Evolutionary conservation across 2,797 vertebrate genomes (phyloP), one percentile per base, ranked within the genome.

Genomic region (Gymnoscopelus braueri): DNA sequence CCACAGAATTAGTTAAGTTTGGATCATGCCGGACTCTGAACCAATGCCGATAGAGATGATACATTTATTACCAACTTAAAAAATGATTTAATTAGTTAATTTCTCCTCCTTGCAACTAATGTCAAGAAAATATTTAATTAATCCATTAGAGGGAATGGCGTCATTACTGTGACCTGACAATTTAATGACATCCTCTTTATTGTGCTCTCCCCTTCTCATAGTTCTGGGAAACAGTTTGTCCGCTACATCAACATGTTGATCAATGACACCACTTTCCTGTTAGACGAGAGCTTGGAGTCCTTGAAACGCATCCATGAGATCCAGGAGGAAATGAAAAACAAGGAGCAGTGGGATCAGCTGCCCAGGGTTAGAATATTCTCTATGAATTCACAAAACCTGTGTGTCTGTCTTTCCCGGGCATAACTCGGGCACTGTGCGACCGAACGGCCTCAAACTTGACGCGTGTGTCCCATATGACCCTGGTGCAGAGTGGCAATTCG

Each of bases 241-340:
- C 98, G 98, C 88, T 99, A 99, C 81, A 99, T 99, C 92, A 99
- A 99, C 89, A 99, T 99, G 98, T 91, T 99, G 90, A 99, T 99
- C 81, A 99, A 99, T 32, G 98, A 99, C 91, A 99, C 98, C 11
- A 99, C 98, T 56, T 99, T 99, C 91, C 85, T 99, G 89, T 93
- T 99, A 77, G 98, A 99, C 15, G 98, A 99, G 89, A 99, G 97
- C 82, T 94, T 99, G 73, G 98, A 99, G 89, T 99, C 98, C 60
- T 90, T 99, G 72, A 99, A 99, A 91, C 96, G 98, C 75, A 99
- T 99, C 84, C 98, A 99, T 14, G 98, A 99, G 81, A 95, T 99
- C 74, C 98, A 99, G 72, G 98, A 99, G 74, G 98, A 99, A 90
- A 99, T 99, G 98, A 99, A 96, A 85, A 98, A 97, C 91, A 98